Conservation (phyloP, 2,113 vertebrate genomes). For the Amazona guildingii region DNA sequence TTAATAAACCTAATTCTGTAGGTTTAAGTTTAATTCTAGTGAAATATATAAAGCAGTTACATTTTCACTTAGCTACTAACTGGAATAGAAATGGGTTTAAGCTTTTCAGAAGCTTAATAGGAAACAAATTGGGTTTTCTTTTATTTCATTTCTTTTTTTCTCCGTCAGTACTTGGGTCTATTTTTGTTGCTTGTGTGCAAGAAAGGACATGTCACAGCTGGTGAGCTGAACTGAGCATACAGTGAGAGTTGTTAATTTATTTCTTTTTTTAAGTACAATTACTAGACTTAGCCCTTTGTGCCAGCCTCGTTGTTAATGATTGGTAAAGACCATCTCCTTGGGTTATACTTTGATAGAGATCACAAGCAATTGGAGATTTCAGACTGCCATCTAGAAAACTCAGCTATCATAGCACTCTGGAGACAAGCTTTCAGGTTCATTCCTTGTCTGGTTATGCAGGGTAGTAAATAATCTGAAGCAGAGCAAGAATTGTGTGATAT, state of each 20-base stretch:
- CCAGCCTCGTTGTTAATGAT: constrained; percentile 75
- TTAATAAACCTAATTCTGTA: constrained; percentile 89
- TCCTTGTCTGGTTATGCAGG: not conserved
- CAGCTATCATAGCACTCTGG: not conserved
- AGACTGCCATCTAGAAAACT: constrained; percentile 50
- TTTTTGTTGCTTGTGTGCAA: constrained; percentile 28
- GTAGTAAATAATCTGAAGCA: not conserved
- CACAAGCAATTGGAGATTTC: constrained; percentile 31
- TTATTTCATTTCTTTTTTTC: not conserved
- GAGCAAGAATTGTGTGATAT: not conserved
- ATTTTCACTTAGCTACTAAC: constrained; percentile 82
- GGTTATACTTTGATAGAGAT: constrained; percentile 75
- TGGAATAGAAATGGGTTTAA: constrained; percentile 69
- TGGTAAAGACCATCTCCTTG: constrained; percentile 53
- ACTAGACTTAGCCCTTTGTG: constrained; percentile 63
- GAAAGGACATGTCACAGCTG: constrained; percentile 39
- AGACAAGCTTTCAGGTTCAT: not conserved
- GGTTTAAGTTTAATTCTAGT: constrained; percentile 88
- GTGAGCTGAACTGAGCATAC: constrained; percentile 45
- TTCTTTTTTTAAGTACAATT: constrained; percentile 48
- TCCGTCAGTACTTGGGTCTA: constrained; percentile 6
- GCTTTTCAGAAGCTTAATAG: constrained; percentile 72
- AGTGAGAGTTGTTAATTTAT: constrained; percentile 14
- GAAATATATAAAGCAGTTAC: constrained; percentile 87
- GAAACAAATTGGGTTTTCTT: constrained; percentile 64